Evolutionary conservation across 2,113 vertebrate genomes (phyloP), one percentile per base, ranked within the genome.

Genomic region (Vulpes vulpes): DNA sequence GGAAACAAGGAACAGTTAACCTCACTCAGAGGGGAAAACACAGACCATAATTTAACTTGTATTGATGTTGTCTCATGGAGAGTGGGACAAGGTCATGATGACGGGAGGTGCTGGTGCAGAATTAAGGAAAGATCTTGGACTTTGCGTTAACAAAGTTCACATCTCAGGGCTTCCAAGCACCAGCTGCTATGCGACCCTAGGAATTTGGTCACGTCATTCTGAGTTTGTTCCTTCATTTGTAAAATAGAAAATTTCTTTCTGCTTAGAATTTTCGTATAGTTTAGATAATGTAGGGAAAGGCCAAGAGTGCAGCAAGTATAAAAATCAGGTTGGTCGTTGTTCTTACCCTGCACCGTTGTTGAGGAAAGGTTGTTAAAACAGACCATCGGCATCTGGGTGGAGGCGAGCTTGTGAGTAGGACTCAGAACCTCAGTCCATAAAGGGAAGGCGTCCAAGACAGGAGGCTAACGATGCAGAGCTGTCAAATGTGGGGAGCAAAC

Each of bases 161-260:
- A 64, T 62, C 59, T 84, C 17, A 92, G 3, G n/a, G 60, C 17
- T 62, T 87, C 12, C 16, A 32, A 6, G 74, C 73, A 64, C 79
- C 43, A 88, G 55, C 12, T 91, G 35, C 25, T 78, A 22, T 35
- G 19, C 51, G n/a, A 65, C 35, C 3, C 30, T 53, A 57, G 22
- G 64, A 79, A 32, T 74, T 73, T 51, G 43, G 12, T 87, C 38
- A 55, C 81, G 51, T 88, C 17, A 30, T 78, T 94, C 57, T 84
- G 55, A 93, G 14, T 84, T 86, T 90, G 20, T 38, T 92, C 89
- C 10, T 11, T 81, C 23, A 80, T 78, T 95, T 96, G 32, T 85
- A 92, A 82, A 87, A 78, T 17, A 71, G 49, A 32, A 95, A 95
- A 69, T 19, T 9, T 22, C 30, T 84, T 83, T 90, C 25, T 62